Evolutionary conservation across 2,888 invertebrate species (phyloP), one percentile per base, ranked within the genome.

Genomic region (Trachelus troglodyta): DNA sequence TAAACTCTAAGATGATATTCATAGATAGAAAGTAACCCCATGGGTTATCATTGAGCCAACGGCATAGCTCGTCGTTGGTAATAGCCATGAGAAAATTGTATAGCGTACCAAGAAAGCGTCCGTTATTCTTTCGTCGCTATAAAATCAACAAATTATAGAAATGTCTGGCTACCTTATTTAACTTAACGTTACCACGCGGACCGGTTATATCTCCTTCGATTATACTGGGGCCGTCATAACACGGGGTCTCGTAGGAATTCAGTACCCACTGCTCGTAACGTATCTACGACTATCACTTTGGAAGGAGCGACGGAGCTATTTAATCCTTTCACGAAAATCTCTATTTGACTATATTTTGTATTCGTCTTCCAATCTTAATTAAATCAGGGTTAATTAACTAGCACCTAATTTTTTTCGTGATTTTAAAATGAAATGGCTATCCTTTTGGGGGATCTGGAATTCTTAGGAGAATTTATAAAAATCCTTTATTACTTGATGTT

Each of bases 1-100:
- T 85, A 86, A 86, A 85, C 81, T 81, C 81, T 75, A 81, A 85
- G 87, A 88, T 87, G 84, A 86, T 86, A 85, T 84, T 85, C 85
- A 78, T 77, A 85, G 88, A 86, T 88, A 86, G 81, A 76, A 81
- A 81, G 80, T 82, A 85, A 82, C 84, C 83, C 23, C 81, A 77
- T 76, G 80, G 85, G 84, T 85, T 86, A 87, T 87, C 86, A 23
- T 56, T 23, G 56, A 40, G 31, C 71, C 15, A 71, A 71, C 15
- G 15, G 31, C 31, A 15, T 23, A 71, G 31, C 30, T 71, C 71
- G 34, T 23, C 23, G 56, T 23, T 15, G 56, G 56, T 23, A 56
- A 56, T 56, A 23, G 56, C 23, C 56, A 56, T 56, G 56, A 56
- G 56, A 56, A 56, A 56, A 56, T 56, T 9, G 56, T 56, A 56